Conservation (phyloP, 2,888 invertebrate genomes). For the Drosophila emarginata region DNA sequence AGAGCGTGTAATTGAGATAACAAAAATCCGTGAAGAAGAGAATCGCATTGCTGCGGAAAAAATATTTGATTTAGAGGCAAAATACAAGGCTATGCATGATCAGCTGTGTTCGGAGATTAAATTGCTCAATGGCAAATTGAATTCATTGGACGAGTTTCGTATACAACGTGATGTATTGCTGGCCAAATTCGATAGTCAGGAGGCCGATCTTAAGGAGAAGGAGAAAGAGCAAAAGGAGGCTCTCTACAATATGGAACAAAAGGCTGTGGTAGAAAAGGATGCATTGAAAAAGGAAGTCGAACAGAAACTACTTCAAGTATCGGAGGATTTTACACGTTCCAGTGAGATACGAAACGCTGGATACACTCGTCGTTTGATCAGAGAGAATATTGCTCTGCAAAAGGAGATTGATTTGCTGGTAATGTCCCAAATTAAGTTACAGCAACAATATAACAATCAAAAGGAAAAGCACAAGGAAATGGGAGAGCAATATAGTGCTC, state of each 20-base stretch:
- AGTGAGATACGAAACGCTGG: conserved; percentile 94
- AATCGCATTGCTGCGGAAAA: conserved; percentile 87
- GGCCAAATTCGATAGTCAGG: conserved; percentile 92
- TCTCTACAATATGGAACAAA: conserved; percentile 87
- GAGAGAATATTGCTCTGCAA: conserved; percentile 92
- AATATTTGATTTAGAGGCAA: conserved; percentile 89
- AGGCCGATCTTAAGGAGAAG: conserved; percentile 89
- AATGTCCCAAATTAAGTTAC: conserved; percentile 85
- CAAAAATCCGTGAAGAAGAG: conserved; percentile 86
- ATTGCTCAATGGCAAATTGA: conserved; percentile 92
- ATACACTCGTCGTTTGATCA: conserved; percentile 92
- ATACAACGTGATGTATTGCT: conserved; percentile 92
- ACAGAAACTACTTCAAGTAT: conserved; percentile 89
- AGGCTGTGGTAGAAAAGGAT: conserved; percentile 84
- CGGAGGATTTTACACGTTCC: conserved; percentile 92
- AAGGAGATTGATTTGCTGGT: conserved; percentile 89
- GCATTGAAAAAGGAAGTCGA: conserved; percentile 94
- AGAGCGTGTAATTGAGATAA: conserved; percentile 86
- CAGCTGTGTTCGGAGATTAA: conserved; percentile 94
- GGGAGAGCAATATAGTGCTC: conserved; percentile 80
- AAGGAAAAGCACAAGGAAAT: conserved; percentile 84
- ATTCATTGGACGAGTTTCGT: conserved; percentile 94
- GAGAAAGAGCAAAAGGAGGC: conserved; percentile 89
- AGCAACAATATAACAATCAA: conserved; percentile 85
- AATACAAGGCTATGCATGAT: conserved; percentile 90